A percentile compares a stretch with the other conserved stretches of the same genome.
phyloP scores from a whole-genome alignment of 2,113 vertebrate species.

The Diphyllodes magnificus region DNA sequence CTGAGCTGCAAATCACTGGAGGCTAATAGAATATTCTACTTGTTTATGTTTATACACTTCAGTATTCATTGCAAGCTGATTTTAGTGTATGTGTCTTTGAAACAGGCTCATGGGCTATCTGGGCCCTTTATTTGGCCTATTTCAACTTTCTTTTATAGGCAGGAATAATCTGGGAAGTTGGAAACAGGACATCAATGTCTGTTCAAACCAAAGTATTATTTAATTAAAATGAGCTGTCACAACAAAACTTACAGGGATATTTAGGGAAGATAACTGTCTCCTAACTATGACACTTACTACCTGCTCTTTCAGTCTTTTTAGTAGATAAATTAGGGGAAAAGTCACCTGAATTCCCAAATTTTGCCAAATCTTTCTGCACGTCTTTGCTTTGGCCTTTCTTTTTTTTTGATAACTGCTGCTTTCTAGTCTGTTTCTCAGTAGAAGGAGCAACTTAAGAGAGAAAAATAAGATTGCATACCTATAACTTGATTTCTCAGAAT shows the following conservation, averaged over 20 bases:
- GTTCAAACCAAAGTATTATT: neutral
- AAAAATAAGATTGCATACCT: slow-evolving; percentile 64
- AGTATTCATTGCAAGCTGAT: neutral
- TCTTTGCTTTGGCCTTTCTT: neutral
- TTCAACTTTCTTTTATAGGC: neutral
- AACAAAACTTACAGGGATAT: neutral
- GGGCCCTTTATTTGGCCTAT: neutral
- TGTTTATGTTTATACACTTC: neutral
- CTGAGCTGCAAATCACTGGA: neutral
- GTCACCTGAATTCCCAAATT: neutral
- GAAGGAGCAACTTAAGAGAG: slow-evolving; percentile 8
- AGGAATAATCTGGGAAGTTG: neutral
- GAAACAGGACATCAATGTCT: neutral
- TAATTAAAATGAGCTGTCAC: neutral
- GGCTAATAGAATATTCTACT: neutral
- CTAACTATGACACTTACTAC: neutral
- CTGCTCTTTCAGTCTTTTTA: neutral
- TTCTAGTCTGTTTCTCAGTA: neutral
- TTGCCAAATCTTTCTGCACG: slow-evolving; percentile 3
- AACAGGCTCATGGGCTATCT: neutral
- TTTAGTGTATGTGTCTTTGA: neutral
- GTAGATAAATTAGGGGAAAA: neutral
- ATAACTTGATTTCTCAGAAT: slow-evolving; percentile 57
- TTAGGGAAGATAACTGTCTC: neutral
- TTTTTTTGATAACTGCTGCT: neutral